These are phyloP conservation scores for Hydrocynus forskahlii DNA, from an alignment of 2,797 vertebrate genomes.

Conservation along the genomic window DNA sequence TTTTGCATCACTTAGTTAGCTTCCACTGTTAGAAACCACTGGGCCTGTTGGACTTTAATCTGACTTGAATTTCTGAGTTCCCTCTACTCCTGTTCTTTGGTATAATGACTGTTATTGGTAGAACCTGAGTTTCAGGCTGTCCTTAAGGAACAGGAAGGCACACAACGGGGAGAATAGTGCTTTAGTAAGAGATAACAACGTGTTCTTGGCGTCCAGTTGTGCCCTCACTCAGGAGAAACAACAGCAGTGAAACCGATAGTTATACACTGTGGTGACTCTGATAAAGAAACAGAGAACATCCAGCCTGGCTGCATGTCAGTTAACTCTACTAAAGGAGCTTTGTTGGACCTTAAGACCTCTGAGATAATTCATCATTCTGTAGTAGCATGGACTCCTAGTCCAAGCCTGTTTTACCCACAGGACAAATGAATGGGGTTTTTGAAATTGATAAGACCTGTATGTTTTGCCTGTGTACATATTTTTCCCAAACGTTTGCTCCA, in stretches of 20 bases:
- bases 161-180: background rate
- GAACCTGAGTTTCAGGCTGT: conserved; percentile 32
- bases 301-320: background rate
- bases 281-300: conserved; percentile 2
- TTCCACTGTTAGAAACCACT: background rate
- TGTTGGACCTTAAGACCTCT: background rate
- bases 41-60: conserved; percentile 63
- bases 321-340: background rate
- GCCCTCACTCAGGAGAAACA: background rate
- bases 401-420: too few relatives aligned
- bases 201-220: conserved; percentile 2
- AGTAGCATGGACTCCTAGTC: background rate
- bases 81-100: conserved; percentile 29
- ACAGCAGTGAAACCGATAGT: conserved; percentile 11
- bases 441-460: too few relatives aligned
- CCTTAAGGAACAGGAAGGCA: background rate
- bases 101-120: conserved; percentile 23
- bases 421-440: too few relatives aligned
- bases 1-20: background rate
- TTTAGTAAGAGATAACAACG: background rate
- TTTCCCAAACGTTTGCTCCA: too few relatives aligned
- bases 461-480: too few relatives aligned
- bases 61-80: conserved; percentile 58
- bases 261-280: background rate
- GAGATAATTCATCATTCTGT: background rate